Conservation (phyloP, 2,888 invertebrate species). For the Agrotis clavis region DNA sequence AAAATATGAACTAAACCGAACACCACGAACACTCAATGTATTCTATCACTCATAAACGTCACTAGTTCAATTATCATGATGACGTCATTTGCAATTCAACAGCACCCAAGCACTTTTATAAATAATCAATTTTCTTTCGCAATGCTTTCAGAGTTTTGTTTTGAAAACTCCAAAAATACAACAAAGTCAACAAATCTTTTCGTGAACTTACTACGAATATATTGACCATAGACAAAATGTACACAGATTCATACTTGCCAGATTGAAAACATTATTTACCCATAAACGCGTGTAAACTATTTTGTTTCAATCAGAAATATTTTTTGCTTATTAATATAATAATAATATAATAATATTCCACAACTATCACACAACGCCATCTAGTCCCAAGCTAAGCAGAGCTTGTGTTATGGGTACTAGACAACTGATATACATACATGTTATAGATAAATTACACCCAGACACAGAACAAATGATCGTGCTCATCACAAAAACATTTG, state of each 20-base stretch:
- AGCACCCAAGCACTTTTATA: background rate
- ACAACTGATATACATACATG: too few species aligned
- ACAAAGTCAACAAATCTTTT: slow-evolving; percentile 17
- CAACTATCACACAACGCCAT: too few species aligned
- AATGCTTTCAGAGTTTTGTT: slow-evolving; percentile 9
- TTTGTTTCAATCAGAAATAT: too few species aligned
- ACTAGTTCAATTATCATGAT: slow-evolving; percentile 8
- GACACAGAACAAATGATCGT: too few species aligned
- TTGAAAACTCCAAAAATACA: background rate
- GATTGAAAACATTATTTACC: slow-evolving; percentile 17
- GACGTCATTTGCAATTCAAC: slow-evolving; percentile 33
- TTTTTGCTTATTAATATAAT: too few species aligned
- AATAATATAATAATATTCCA: too few species aligned
- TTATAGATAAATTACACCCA: too few species aligned
- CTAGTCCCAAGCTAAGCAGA: too few species aligned
- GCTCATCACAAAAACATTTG: too few species aligned
- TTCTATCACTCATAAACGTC: slow-evolving; percentile 35
- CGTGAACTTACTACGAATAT: background rate
- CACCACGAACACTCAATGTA: background rate
- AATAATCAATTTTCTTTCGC: slow-evolving; percentile 36
- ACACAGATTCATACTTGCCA: slow-evolving; percentile 28
- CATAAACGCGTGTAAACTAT: background rate
- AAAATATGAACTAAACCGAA: slow-evolving; percentile 7
- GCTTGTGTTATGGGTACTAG: too few species aligned
- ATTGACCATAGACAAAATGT: slow-evolving; percentile 40